Evolutionary conservation across 2,797 vertebrate species (phyloP), one percentile per base, ranked within the genome.

Genomic region (Paedocypris micromegethes): DNA sequence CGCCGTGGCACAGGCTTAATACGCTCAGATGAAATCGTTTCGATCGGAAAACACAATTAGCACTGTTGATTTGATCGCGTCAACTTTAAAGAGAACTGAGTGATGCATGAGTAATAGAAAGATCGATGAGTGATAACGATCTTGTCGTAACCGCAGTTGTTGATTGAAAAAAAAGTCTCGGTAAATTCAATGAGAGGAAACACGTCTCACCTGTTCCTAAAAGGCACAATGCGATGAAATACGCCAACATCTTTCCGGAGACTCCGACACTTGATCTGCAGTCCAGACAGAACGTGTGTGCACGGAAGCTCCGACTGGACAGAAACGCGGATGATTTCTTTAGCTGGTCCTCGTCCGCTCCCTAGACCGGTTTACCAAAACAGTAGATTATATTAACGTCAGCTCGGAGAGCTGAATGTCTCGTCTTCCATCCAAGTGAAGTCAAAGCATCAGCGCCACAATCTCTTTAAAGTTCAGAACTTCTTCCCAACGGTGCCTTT

Each of bases 151-250:
- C 9, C 55, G 6, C 45, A 56, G 45, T 72, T 65, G 37, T 41
- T 9, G 8, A 74, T 53, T 43, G 47, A 57, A 43, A 46, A 56
- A 47, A 47, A 37, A 56, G 9, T 9, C 7, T 37, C 45, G 4
- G 4, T 9, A 64, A 9, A 64, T 58, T 23, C 23, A 23, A 23
- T 23, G 23, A 23, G 4, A 3, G 64, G 53, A 37, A 23, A 9
- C 44, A 55, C 9, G n/a, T 69, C 86, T 86, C 87, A 91, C 90
- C 88, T 86, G 86, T 81, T 72, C 75, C 86, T 79, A 85, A 79
- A 81, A 90, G 84, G 86, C 86, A 87, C 73, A 90, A 77, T 60
- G 87, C 68, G 76, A 89, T 73, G 81, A 83, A 88, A 62, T 86
- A 69, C 74, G 79, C 76, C 66, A 79, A 74, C 88, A 91, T 90